Evolutionary conservation across 2,113 vertebrate genomes (phyloP).

Genomic region (Hystrix cristata): DNA sequence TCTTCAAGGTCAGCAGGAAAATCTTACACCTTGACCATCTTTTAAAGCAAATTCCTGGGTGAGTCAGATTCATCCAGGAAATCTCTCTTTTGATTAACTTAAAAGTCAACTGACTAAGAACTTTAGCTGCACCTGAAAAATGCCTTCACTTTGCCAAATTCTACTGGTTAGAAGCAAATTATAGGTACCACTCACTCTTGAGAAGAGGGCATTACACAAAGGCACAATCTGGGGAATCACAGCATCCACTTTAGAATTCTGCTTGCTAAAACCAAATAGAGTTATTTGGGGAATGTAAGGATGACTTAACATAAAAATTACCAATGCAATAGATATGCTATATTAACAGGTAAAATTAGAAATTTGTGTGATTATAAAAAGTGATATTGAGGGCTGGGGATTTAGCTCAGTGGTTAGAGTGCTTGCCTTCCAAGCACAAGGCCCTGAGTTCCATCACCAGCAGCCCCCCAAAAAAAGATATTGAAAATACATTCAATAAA

Average conservation of each 20-base stretch:
- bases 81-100: slow-evolving; percentile 32
- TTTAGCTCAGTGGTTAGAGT: too few species aligned
- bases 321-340: neutral
- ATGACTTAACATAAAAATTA: neutral
- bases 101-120: neutral
- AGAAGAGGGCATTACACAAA: neutral
- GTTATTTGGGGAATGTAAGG: neutral
- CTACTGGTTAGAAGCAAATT: slow-evolving; percentile 23
- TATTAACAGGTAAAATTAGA: slow-evolving; percentile 10
- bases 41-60: neutral
- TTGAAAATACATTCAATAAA: slow-evolving; percentile 23
- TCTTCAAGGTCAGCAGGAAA: slow-evolving; percentile 34
- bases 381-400: neutral
- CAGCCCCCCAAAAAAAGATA: neutral
- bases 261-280: neutral
- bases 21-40: neutral
- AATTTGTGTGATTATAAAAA: neutral
- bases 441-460: too few species aligned
- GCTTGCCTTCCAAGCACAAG: too few species aligned
- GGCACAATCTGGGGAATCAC: neutral
- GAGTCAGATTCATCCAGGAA: neutral
- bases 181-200: neutral
- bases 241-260: slow-evolving; percentile 22
- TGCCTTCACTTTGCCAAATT: neutral
- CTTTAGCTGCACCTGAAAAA: neutral